Evolutionary conservation across 1,140 invertebrate species (phyloP).

Genomic region (Anoplophora glabripennis): DNA sequence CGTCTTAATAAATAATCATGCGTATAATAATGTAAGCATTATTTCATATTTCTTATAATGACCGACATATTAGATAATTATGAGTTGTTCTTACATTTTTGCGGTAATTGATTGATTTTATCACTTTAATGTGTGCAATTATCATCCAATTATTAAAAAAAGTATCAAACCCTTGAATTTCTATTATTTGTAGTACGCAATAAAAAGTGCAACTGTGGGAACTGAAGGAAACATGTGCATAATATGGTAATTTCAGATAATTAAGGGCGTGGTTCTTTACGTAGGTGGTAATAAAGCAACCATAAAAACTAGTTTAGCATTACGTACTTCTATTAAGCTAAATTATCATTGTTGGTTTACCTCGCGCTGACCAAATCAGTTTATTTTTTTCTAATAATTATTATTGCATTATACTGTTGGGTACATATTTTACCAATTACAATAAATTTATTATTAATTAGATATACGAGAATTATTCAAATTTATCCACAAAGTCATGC

Average conservation of each 20-base stretch:
- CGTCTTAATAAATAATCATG: no score
- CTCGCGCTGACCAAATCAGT: not conserved
- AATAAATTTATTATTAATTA: no score
- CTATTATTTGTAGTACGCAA: not conserved
- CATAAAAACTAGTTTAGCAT: constrained; percentile 8
- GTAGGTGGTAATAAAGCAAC: constrained; percentile 13
- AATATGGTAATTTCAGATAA: constrained; percentile 2
- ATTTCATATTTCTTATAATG: no score
- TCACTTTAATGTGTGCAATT: constrained; percentile 8
- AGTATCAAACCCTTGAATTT: constrained; percentile 6
- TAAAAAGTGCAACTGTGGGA: constrained; percentile 14
- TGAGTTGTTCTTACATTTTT: not conserved
- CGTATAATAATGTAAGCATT: no score
- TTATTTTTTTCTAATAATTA: no score
- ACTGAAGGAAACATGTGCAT: constrained; percentile 10
- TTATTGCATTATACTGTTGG: no score
- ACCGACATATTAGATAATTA: no score
- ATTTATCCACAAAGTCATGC: no score
- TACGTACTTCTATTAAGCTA: not conserved
- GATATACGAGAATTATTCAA: no score
- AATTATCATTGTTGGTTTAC: constrained; percentile 3
- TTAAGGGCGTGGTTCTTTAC: constrained; percentile 4
- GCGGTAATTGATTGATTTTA: not conserved
- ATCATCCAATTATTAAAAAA: not conserved
- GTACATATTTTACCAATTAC: no score